Conservation (phyloP, 2,888 invertebrate species). For the Beris morrisii region DNA sequence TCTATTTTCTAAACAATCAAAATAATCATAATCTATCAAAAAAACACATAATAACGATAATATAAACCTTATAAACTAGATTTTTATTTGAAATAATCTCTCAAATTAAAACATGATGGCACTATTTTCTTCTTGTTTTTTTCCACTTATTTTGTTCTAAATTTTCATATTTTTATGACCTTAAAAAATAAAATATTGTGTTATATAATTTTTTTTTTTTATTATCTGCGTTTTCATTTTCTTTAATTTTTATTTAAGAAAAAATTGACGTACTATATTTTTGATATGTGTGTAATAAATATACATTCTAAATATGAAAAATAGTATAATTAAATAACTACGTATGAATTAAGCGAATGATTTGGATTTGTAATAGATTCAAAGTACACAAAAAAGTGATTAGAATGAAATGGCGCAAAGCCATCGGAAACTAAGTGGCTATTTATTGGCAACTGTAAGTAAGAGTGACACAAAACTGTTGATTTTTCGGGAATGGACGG, state of each 20-base stretch:
- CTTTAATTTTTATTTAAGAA: conserved; percentile 26
- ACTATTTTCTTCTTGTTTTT: conserved; percentile 38
- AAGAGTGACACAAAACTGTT: no score
- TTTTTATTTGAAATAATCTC: conserved; percentile 7
- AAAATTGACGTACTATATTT: conserved; percentile 40
- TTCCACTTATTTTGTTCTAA: conserved; percentile 18
- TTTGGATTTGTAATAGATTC: neutral
- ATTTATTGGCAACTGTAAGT: no score
- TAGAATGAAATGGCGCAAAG: neutral
- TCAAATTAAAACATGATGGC: conserved; percentile 37
- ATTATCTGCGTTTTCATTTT: conserved; percentile 33
- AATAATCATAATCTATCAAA: neutral
- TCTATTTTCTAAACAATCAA: neutral
- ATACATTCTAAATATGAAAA: conserved; percentile 24
- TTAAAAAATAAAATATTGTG: neutral
- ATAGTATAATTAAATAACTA: conserved; percentile 18
- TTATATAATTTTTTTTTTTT: conserved; percentile 26
- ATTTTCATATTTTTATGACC: neutral
- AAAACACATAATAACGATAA: conserved; percentile 8
- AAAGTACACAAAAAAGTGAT: neutral
- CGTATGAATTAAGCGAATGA: neutral
- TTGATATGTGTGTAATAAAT: conserved; percentile 40
- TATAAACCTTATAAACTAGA: conserved; percentile 21
- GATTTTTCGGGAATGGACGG: no score
- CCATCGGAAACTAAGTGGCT: no score